A percentile compares a stretch with the other conserved stretches of the same genome.
phyloP scores from a whole-genome alignment of 2,888 invertebrate species.

The Cancer borealis region DNA sequence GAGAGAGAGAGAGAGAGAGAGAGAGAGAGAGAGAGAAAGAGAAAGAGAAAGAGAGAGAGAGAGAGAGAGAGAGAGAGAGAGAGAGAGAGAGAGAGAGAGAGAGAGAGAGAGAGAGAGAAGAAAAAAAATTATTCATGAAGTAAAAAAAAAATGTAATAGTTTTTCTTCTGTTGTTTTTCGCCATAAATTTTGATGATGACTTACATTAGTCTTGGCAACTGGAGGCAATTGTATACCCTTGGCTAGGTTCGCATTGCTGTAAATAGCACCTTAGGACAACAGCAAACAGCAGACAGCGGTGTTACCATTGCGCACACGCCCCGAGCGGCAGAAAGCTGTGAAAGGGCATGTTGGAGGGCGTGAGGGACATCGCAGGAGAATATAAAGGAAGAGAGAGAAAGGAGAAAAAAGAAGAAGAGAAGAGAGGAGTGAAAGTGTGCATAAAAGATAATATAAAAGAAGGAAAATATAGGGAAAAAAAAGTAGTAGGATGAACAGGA shows the following conservation, averaged over 20 bases:
- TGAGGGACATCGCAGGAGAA: neutral
- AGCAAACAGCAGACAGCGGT: neutral
- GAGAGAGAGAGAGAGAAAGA: neutral
- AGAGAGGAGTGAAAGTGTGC: neutral
- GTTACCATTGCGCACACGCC: neutral
- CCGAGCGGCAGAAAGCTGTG: neutral
- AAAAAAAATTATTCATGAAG: neutral
- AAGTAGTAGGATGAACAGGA: neutral
- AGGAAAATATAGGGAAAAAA: neutral
- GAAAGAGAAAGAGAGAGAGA: neutral
- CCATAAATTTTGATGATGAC: neutral
- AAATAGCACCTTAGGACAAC: neutral
- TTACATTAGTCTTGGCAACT: neutral
- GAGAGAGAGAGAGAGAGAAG: neutral
- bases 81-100: constrained; percentile 43
- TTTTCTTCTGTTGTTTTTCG: neutral
- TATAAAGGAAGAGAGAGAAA: neutral
- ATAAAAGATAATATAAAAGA: neutral
- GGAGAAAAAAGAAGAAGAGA: neutral
- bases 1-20: constrained; percentile 15
- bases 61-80: neutral
- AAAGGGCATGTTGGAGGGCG: neutral
- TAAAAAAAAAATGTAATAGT: neutral
- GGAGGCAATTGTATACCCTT: neutral
- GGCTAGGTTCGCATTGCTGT: neutral